Evolutionary conservation across 2,888 invertebrate species (phyloP).

Genomic region (Exephanes ischioxanthus): DNA sequence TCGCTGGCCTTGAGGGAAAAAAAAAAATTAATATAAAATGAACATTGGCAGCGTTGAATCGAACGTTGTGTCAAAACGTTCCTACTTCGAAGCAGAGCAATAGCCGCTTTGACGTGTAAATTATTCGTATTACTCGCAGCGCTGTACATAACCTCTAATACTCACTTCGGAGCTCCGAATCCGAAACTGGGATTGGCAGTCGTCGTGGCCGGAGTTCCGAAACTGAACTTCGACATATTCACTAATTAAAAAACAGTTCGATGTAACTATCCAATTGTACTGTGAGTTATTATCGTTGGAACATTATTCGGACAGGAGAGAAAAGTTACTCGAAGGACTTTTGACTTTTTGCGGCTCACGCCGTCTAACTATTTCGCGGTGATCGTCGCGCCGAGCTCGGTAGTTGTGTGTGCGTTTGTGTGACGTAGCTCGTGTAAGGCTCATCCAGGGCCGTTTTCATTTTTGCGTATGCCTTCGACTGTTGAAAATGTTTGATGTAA

Average conservation of each 20-base stretch:
- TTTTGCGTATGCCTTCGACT: background rate
- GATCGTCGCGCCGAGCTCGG: background rate
- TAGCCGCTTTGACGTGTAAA: background rate
- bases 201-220: conserved; percentile 78
- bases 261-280: background rate
- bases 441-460: background rate
- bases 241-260: conserved; percentile 19
- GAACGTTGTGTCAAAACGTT: background rate
- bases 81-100: background rate
- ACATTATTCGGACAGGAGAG: conserved; percentile 29
- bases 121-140: conserved; percentile 3
- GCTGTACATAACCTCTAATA: conserved; percentile 66
- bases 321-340: background rate
- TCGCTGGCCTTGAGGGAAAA: conserved; percentile 68
- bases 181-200: conserved; percentile 74
- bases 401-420: background rate
- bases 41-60: conserved; percentile 1
- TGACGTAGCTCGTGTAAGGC: background rate
- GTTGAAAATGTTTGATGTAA: background rate
- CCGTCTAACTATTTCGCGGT: conserved; percentile 1
- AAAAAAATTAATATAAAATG: background rate
- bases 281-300: background rate
- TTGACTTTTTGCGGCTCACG: conserved; percentile 4
- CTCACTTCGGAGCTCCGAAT: conserved; percentile 78
- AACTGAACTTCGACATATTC: conserved; percentile 78